Conservation (phyloP, 1,140 invertebrate genomes). For the Hirudo medicinalis region DNA sequence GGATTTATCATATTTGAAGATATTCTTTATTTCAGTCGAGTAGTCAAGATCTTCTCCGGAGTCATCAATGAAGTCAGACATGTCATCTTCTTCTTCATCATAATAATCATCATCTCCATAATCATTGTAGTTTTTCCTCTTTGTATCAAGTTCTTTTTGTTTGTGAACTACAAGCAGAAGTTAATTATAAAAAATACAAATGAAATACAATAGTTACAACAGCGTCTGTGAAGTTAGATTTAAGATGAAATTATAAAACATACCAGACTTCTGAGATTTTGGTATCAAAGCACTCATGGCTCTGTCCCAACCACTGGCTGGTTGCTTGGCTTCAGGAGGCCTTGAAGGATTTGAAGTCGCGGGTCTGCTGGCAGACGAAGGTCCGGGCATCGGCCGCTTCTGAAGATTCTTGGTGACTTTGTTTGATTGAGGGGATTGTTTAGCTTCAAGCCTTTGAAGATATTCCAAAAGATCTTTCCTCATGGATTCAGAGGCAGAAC, state of each 20-base stretch:
- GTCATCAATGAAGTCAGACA: constrained; percentile 2
- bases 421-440: no score
- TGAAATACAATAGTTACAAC: neutral
- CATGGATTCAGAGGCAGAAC: no score
- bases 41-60: neutral
- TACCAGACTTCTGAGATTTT: no score
- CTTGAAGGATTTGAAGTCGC: no score
- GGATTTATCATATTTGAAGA: constrained; percentile 3
- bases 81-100: neutral
- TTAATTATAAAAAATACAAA: neutral
- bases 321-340: no score
- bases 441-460: no score
- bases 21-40: neutral
- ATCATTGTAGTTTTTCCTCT: neutral
- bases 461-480: no score
- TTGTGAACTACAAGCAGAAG: neutral
- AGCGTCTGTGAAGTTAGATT: neutral
- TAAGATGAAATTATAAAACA: neutral
- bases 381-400: no score
- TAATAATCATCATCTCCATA: neutral
- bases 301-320: no score
- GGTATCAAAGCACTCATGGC: no score
- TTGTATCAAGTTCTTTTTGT: neutral
- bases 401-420: no score
- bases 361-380: no score